A percentile compares a stretch with the other conserved stretches of the same genome.
Evolutionary conservation across 2,888 invertebrate genomes (phyloP).

Genomic region (Conistra vaccinii): DNA sequence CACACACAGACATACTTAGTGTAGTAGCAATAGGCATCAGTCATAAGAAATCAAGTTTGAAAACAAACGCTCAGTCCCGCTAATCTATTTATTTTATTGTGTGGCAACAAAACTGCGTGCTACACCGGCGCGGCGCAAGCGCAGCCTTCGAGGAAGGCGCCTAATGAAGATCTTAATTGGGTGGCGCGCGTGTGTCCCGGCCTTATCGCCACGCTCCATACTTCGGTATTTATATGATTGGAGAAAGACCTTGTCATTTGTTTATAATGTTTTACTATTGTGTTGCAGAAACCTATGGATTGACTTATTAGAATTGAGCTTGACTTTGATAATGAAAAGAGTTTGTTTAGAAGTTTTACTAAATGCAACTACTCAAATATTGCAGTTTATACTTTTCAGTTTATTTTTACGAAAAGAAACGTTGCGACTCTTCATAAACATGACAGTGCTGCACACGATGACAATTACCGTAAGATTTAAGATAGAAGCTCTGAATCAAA

Average conservation of each 20-base stretch:
- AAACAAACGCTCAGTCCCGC: slow-evolving; percentile 39
- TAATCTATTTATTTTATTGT: slow-evolving; percentile 69
- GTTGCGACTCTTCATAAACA: slow-evolving; percentile 22
- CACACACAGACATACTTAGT: not conserved
- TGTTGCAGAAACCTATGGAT: no score
- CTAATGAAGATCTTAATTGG: slow-evolving; percentile 89
- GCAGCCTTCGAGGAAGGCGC: slow-evolving; percentile 83
- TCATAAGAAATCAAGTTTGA: slow-evolving; percentile 53
- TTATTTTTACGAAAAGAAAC: slow-evolving; percentile 1
- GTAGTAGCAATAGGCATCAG: slow-evolving; percentile 21
- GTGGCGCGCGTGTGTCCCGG: slow-evolving; percentile 81
- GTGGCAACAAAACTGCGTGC: slow-evolving; percentile 67
- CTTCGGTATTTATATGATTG: slow-evolving; percentile 54
- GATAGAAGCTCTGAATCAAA: slow-evolving; percentile 61
- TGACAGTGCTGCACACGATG: slow-evolving; percentile 32
- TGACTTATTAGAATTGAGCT: not conserved
- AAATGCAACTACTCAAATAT: not conserved
- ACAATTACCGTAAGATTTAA: slow-evolving; percentile 47
- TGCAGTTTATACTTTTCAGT: not conserved
- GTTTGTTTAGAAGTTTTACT: not conserved
- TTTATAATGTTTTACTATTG: slow-evolving; percentile 14
- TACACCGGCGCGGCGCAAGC: slow-evolving; percentile 71
- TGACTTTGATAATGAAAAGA: not conserved
- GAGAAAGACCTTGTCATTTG: slow-evolving; percentile 41
- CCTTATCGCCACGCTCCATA: slow-evolving; percentile 72